A percentile compares a stretch with the other conserved stretches of the same genome.
phyloP scores from a whole-genome alignment of 2,113 vertebrate species.

The Antennarius striatus region DNA sequence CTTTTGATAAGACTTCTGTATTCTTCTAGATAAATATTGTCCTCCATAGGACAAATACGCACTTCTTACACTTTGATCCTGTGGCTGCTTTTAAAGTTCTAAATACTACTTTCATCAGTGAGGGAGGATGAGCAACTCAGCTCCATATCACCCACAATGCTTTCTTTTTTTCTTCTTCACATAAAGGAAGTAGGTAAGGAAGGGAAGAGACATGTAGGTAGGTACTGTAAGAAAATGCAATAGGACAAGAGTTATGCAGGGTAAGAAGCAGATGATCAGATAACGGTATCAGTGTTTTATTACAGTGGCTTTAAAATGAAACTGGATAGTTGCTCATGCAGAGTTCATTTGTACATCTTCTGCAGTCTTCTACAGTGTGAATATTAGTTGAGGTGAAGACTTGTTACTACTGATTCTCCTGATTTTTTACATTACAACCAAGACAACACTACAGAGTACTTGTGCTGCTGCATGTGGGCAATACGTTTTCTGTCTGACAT shows the following conservation, averaged over 20 bases:
- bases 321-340: slow-evolving; percentile 67
- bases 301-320: slow-evolving; percentile 71
- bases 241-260: background rate
- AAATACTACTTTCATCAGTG: too few relatives aligned
- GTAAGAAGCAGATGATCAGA: slow-evolving; percentile 2
- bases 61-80: too few relatives aligned
- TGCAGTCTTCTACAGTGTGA: slow-evolving; percentile 56
- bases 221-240: background rate
- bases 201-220: background rate
- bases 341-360: slow-evolving; percentile 54
- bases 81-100: too few relatives aligned
- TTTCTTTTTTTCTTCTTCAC: too few relatives aligned
- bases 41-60: too few relatives aligned
- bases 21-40: too few relatives aligned
- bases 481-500: slow-evolving; percentile 63
- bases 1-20: too few relatives aligned
- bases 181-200: background rate
- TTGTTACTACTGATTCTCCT: slow-evolving; percentile 10
- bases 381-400: slow-evolving; percentile 56
- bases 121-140: too few relatives aligned
- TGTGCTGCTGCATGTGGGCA: slow-evolving; percentile 49
- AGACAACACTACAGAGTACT: slow-evolving; percentile 27
- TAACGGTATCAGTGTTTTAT: slow-evolving; percentile 59
- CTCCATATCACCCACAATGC: background rate
- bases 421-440: slow-evolving; percentile 37